Evolutionary conservation across 2,888 invertebrate genomes (phyloP).

Genomic region (Drosophila putrida): DNA sequence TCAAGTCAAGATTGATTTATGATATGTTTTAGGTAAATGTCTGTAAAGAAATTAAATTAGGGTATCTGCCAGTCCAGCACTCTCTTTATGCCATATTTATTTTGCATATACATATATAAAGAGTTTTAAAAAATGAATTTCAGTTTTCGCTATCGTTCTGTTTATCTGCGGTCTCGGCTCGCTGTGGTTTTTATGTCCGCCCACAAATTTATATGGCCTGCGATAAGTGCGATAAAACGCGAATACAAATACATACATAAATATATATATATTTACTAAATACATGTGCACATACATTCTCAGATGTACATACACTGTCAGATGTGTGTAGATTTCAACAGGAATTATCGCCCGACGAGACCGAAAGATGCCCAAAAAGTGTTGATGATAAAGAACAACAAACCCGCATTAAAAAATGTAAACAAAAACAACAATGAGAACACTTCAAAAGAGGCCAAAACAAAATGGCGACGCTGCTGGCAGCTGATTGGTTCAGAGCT

Average conservation of each 20-base stretch:
- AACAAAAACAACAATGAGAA: constrained; percentile 3
- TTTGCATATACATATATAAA: background rate
- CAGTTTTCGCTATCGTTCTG: constrained; percentile 32
- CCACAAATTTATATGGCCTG: constrained; percentile 77
- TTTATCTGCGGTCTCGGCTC: constrained; percentile 53
- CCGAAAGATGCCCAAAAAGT: constrained; percentile 8
- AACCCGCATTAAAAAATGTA: constrained; percentile 19
- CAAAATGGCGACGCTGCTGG: constrained; percentile 70
- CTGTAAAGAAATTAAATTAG: constrained; percentile 16
- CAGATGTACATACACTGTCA: constrained; percentile 3
- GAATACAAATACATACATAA: constrained; percentile 9
- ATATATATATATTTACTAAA: background rate
- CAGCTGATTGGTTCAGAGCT: constrained; percentile 60
- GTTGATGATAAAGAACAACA: constrained; percentile 23
- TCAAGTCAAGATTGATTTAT: background rate
- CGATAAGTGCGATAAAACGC: constrained; percentile 70
- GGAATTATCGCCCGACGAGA: constrained; percentile 30
- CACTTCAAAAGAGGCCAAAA: constrained; percentile 30
- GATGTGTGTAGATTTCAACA: constrained; percentile 17
- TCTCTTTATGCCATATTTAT: background rate
- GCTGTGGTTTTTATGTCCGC: constrained; percentile 69
- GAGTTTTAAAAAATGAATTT: constrained; percentile 49
- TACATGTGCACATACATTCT: background rate
- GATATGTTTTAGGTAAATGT: background rate
- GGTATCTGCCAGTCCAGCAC: constrained; percentile 1